Percentiles rank a stretch among this genome's conserved stretches.
Conservation (phyloP, 2,797 vertebrate genomes). For the Heterohyrax brucei region DNA sequence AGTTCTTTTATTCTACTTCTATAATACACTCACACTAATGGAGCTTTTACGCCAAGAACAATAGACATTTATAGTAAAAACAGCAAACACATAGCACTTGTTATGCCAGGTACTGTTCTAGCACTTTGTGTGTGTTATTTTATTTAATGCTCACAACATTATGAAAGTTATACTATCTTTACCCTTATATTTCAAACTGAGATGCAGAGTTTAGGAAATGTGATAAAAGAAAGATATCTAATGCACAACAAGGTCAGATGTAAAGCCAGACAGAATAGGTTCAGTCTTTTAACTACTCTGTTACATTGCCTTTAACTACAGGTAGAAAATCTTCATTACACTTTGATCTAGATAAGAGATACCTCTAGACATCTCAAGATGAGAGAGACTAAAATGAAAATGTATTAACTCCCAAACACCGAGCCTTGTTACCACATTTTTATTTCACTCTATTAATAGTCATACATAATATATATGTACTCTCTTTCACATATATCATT, state of each 20-base stretch:
- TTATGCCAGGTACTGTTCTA: constrained; percentile 1
- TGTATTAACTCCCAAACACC: constrained; percentile 22
- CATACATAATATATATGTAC: background rate
- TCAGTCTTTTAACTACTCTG: background rate
- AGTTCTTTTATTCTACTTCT: background rate
- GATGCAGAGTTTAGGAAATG: constrained; percentile 1
- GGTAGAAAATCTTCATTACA: constrained; percentile 29
- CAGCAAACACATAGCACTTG: background rate
- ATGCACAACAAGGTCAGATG: background rate
- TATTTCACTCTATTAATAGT: constrained; percentile 15
- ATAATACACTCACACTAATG: background rate
- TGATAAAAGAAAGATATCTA: constrained; percentile 4
- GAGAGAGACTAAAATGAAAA: constrained; percentile 23
- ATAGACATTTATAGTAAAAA: constrained; percentile 21
- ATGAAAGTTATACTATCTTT: background rate
- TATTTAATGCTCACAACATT: background rate
- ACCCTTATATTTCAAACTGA: constrained; percentile 31
- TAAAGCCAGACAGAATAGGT: background rate
- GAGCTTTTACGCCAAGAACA: constrained; percentile 18
- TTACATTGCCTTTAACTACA: background rate
- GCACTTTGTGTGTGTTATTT: background rate
- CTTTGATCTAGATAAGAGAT: constrained; percentile 20
- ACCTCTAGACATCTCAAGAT: background rate
- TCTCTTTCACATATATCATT: constrained; percentile 8
- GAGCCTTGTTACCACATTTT: constrained; percentile 36